Base-by-base conservation (phyloP, 2,113 vertebrate genomes). In the Malurus alboscapulatus region DNA sequence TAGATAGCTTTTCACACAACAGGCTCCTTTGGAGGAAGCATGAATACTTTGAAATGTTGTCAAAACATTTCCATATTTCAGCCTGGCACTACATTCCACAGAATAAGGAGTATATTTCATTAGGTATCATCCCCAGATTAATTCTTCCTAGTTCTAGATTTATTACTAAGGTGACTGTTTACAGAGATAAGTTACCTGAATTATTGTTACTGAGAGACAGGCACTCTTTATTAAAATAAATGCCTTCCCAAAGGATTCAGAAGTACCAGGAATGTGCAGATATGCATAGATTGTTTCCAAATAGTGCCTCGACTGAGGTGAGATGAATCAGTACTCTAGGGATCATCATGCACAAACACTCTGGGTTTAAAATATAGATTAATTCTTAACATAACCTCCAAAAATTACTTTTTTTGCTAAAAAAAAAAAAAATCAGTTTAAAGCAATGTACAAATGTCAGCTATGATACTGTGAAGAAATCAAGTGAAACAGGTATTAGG, bases 401-500 rank as follows among this genome's bases (percentile, higher is more conserved):
- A 89, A 94, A 65, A 26, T 54, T 9, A 79, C 26, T 77, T 93
- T 53, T 81, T 81, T 7, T 61, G 38, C 48, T 59, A 82, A 93
- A 34, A 34, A 34, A 34, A 34, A 34, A 34, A 34, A 34, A 34
- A 34, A 14, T 62, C 74, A 85, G 15, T 69, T 32, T 65, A 65
- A 72, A 90, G 15, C 81, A 87, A 82, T 5, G 3, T 76, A 36
- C 29, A 82, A 88, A 93, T 85, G 47, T 92, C 87, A 95, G 42
- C 12, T 45, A 44, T 36, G 17, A 17, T 66, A 62, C 40, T 54
- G 36, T 80, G 68, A 92, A 45, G 54, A 74, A 25, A 84, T 4
- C 47, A 92, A 82, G 58, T 44, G 77, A 95, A 96, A 94, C 29
- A 30, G 8, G 34, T 91, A 84, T 87, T 89, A 91, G 47, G 30